Evolutionary conservation across 1,140 invertebrate species (phyloP).

Genomic region (Argopecten irradians): DNA sequence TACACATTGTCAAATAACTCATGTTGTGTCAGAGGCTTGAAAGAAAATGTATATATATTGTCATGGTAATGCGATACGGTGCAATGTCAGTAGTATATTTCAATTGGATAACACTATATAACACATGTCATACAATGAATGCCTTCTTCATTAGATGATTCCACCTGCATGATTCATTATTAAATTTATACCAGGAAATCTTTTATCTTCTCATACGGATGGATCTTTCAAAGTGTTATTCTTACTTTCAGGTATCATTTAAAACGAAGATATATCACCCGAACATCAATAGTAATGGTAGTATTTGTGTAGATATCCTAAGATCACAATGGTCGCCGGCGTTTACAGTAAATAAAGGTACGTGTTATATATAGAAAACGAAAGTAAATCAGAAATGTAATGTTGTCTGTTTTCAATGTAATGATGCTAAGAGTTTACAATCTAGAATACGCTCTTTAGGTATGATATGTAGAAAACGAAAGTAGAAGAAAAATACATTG

Average conservation of each 20-base stretch:
- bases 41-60: no score
- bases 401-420: neutral
- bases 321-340: slow-evolving; percentile 48
- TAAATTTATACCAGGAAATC: no score
- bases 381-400: neutral
- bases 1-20: no score
- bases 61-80: no score
- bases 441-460: no score
- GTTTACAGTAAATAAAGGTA: slow-evolving; percentile 45
- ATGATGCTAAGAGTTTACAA: no score
- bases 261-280: slow-evolving; percentile 79
- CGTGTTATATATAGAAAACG: neutral
- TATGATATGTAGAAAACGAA: no score
- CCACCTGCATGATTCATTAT: neutral
- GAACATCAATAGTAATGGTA: slow-evolving; percentile 74
- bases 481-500: no score
- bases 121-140: neutral
- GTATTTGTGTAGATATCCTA: slow-evolving; percentile 74
- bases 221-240: neutral
- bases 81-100: no score
- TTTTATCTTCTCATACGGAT: no score
- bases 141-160: neutral
- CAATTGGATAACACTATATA: neutral
- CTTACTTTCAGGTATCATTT: slow-evolving; percentile 89
- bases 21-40: no score